phyloP scores from a whole-genome alignment of 2,797 vertebrate genomes.

The Artibeus jamaicensis region DNA sequence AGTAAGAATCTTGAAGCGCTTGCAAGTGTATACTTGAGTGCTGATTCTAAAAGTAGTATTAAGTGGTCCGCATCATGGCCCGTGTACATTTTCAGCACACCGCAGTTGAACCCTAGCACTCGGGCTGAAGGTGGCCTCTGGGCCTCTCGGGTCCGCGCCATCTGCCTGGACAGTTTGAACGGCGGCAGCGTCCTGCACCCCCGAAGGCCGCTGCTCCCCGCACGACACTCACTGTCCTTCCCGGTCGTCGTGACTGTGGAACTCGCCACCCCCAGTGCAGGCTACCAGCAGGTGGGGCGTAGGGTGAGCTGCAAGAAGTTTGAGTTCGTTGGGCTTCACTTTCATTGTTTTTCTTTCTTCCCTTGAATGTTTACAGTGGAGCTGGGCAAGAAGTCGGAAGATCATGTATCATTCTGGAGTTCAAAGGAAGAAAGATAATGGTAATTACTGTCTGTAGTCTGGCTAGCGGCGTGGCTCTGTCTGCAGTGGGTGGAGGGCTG shows the following conservation, averaged over 20 bases:
- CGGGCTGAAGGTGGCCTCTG: neutral
- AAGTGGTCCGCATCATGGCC: neutral
- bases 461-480: neutral
- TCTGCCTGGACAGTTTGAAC: neutral
- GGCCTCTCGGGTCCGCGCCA: neutral
- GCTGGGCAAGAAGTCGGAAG: slow-evolving; percentile 97
- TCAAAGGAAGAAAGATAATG: slow-evolving; percentile 98
- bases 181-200: neutral
- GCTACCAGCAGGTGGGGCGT: neutral
- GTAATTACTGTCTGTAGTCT: slow-evolving; percentile 80
- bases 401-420: slow-evolving; percentile 97
- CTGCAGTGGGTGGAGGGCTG: neutral
- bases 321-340: neutral
- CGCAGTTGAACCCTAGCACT: neutral
- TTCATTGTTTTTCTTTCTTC: slow-evolving; percentile 49
- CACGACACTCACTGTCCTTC: neutral
- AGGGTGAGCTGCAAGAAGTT: neutral
- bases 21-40: neutral
- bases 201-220: neutral
- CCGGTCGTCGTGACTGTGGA: neutral
- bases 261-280: neutral
- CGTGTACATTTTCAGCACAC: neutral
- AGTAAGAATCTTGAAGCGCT: neutral
- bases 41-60: neutral
- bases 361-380: slow-evolving; percentile 85